A percentile compares a stretch with the other conserved stretches of the same genome.
These are phyloP conservation scores for Eupsilia transversa DNA, from an alignment of 2,888 invertebrate genomes.

Conservation along the genomic window DNA sequence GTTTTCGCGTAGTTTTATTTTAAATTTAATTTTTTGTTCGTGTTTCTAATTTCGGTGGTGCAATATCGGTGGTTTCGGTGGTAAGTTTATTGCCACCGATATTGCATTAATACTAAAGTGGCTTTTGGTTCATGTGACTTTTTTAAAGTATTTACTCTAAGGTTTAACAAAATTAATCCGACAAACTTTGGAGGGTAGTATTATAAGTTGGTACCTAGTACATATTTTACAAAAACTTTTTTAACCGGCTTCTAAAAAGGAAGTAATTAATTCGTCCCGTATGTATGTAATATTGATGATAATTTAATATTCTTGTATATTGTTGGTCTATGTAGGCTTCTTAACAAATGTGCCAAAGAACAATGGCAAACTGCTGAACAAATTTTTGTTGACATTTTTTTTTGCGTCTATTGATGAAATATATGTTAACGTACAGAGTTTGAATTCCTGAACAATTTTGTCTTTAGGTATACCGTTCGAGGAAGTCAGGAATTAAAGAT, in stretches of 20 bases:
- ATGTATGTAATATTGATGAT: constrained; percentile 3
- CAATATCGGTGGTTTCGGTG: too few relatives aligned
- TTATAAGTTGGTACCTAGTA: background rate
- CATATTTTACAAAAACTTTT: background rate
- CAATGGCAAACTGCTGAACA: too few relatives aligned
- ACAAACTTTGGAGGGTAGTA: background rate
- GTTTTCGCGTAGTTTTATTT: too few relatives aligned
- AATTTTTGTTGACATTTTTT: too few relatives aligned
- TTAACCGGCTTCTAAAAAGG: background rate
- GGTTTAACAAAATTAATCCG: background rate
- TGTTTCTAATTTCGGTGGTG: too few relatives aligned
- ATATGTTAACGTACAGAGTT: too few relatives aligned
- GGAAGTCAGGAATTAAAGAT: too few relatives aligned
- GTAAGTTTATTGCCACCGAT: constrained; percentile 6
- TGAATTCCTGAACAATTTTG: too few relatives aligned
- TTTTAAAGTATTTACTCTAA: constrained; percentile 5
- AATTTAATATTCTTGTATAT: constrained; percentile 1
- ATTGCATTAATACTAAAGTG: constrained; percentile 14
- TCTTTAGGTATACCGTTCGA: too few relatives aligned
- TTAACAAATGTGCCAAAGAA: background rate
- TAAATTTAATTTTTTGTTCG: too few relatives aligned
- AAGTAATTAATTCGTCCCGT: background rate
- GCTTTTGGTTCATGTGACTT: constrained; percentile 14
- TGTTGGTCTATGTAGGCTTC: background rate
- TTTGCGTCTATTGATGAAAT: too few relatives aligned